phyloP scores from a whole-genome alignment of 2,113 vertebrate genomes.

The Cygnus atratus region DNA sequence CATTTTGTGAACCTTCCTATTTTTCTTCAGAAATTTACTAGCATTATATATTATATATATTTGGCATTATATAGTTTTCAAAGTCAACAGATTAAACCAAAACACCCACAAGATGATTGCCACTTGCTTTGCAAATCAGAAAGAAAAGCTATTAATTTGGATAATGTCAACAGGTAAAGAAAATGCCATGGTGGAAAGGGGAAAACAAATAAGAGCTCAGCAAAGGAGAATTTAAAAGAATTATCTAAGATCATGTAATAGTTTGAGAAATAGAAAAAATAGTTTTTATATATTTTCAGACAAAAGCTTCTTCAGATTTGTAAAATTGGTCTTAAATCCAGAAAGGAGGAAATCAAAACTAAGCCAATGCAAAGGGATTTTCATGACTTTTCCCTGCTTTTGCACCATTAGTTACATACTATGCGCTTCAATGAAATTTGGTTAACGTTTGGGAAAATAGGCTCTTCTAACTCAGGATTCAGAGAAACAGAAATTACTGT shows the following conservation, averaged over 20 bases:
- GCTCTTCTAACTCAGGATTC: too few relatives aligned
- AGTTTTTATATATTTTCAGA: background rate
- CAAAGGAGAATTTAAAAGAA: background rate
- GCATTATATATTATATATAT: background rate
- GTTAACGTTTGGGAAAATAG: background rate
- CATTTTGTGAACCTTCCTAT: background rate
- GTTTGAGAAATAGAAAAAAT: background rate
- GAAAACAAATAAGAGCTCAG: background rate
- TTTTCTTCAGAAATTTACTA: background rate
- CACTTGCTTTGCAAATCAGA: background rate
- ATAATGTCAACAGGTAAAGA: background rate
- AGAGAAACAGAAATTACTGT: background rate
- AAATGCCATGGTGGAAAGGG: background rate
- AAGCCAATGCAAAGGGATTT: background rate
- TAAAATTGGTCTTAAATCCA: background rate
- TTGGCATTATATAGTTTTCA: background rate
- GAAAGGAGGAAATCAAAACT: background rate
- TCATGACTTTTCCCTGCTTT: background rate
- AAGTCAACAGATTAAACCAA: background rate
- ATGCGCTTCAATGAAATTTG: background rate
- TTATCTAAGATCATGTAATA: background rate
- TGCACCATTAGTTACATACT: background rate
- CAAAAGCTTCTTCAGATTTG: background rate
- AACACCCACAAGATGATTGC: background rate
- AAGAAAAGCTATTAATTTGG: background rate